Conservation (phyloP, 2,888 invertebrate genomes). For the Drosophila rubida region DNA sequence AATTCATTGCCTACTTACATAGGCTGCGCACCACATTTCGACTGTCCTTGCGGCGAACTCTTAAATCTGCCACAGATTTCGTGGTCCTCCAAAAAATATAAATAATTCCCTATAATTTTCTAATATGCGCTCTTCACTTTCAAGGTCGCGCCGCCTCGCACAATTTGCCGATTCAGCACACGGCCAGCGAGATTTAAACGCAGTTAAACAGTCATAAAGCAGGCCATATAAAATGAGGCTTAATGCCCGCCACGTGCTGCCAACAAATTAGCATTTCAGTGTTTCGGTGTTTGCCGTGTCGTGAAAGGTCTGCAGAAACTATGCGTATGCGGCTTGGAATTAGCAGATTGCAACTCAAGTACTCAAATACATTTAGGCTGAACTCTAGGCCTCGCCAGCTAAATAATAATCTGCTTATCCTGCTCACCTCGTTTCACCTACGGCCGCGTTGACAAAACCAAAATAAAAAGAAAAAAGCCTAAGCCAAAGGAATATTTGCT, state of each 20-base stretch:
- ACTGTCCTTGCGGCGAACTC: constrained; percentile 24
- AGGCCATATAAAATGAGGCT: constrained; percentile 3
- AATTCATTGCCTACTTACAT: constrained; percentile 67
- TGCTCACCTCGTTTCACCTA: neutral
- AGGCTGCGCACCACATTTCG: constrained; percentile 32
- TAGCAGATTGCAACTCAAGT: constrained; percentile 21
- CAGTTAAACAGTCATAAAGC: constrained; percentile 33
- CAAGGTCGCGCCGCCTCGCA: neutral
- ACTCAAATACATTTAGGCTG: constrained; percentile 8
- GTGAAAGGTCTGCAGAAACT: constrained; percentile 19
- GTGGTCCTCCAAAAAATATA: neutral
- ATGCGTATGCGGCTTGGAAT: constrained; percentile 21
- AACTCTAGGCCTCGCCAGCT: constrained; percentile 37
- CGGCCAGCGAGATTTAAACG: neutral
- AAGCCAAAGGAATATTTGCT: neutral
- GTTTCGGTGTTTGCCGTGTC: neutral
- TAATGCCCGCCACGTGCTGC: constrained; percentile 18
- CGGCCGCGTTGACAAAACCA: no score
- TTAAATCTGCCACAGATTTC: constrained; percentile 1
- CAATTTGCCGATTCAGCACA: neutral
- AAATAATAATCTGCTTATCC: constrained; percentile 53
- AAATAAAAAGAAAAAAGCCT: neutral
- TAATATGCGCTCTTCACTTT: neutral
- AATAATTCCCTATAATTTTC: neutral
- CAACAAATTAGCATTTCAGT: constrained; percentile 16